Conservation (phyloP, 2,113 vertebrate genomes). For the Chloropsis hardwickii region DNA sequence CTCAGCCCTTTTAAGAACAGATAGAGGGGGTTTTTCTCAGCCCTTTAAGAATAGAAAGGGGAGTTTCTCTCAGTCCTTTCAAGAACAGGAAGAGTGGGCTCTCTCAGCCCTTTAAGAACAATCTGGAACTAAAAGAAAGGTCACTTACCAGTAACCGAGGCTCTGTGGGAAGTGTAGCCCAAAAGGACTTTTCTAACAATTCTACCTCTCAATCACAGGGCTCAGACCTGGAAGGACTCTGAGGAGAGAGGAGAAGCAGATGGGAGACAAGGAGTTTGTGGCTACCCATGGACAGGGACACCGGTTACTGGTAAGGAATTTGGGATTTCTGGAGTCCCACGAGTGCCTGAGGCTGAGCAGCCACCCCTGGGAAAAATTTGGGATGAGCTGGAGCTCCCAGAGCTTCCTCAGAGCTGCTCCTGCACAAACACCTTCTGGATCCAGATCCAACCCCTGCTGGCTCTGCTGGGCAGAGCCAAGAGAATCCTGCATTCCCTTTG, state of each 20-base stretch:
- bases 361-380: not conserved
- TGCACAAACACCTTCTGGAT: not conserved
- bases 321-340: not conserved
- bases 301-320: conserved; percentile 8
- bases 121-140: conserved; percentile 50
- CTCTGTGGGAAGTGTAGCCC: conserved; percentile 57
- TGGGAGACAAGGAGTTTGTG: conserved; percentile 52
- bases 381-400: not conserved
- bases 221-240: conserved; percentile 61
- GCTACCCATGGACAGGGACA: conserved; percentile 43
- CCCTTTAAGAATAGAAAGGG: not conserved
- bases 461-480: not conserved
- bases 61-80: not conserved
- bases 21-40: not conserved
- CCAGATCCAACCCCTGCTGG: not conserved
- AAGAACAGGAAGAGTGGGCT: not conserved
- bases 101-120: not conserved
- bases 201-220: conserved; percentile 59
- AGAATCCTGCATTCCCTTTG: not conserved
- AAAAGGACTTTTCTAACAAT: conserved; percentile 51
- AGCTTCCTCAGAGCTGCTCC: not conserved
- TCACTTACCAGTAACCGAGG: conserved; percentile 58
- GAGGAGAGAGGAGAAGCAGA: conserved; percentile 66
- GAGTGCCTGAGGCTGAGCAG: not conserved
- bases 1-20: not conserved